Evolutionary conservation across 2,888 invertebrate genomes (phyloP), one percentile per base, ranked within the genome.

Genomic region (Lordiphosa fenestrarum): DNA sequence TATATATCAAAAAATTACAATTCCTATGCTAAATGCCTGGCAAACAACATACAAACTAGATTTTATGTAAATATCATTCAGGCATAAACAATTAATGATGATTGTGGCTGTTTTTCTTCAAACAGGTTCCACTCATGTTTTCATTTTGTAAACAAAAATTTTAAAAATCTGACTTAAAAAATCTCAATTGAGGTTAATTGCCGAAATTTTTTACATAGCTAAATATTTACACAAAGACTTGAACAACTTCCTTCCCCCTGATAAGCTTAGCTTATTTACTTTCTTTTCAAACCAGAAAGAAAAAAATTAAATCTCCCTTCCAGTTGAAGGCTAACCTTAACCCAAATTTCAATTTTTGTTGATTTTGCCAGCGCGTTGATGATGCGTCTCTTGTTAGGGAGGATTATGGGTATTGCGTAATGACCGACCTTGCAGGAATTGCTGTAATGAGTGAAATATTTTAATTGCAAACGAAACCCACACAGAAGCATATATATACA

Each of bases 241-340:
- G 39, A 48, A 48, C 38, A 42, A 49, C 39, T 39, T 21, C 10
- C 19, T 21, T 21, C n/a, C 19, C n/a, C 25, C 21, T 53, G 63
- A 77, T 72, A 67, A 64, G 59, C 53, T 56, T 50, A 62, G 59
- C 54, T 53, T 67, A 59, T 69, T 73, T 66, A 52, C 71, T 78
- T 78, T 64, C 64, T 64, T 63, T 44, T 37, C 4, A 37, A 13
- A 30, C n/a, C 23, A 42, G 12, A 15, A 15, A 15, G 2, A 15
- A 15, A 15, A 15, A 15, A 15, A 13, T 47, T 55, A 53, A 48
- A 72, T 57, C 63, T 62, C 61, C 6, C 6, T 1, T 6, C 25
- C 25, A 25, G 25, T 25, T 25, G 25, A 25, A 25, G 25, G 25
- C 25, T 77, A 77, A 65, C 72, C 82, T 77, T 77, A 81, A 76